Percentiles rank a stretch among this genome's conserved stretches.
Conservation (phyloP, 2,888 invertebrate genomes). For the Hydroisotoma schaefferi region DNA sequence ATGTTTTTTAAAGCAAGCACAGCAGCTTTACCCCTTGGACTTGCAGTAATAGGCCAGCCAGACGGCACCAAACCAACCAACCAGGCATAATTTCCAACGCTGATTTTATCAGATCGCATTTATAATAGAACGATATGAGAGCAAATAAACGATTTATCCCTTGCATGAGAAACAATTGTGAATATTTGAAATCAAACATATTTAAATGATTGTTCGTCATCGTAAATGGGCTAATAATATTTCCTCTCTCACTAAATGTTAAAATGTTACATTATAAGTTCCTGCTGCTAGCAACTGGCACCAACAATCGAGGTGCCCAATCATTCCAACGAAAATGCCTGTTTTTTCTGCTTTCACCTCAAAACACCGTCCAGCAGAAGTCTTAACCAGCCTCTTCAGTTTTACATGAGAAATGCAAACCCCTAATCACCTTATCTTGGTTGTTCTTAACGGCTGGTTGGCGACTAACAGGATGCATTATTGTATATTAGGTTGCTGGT, state of each 20-base stretch:
- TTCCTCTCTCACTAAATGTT: too few species aligned
- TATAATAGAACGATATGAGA: not conserved
- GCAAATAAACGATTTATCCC: not conserved
- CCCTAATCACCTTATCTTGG: not conserved
- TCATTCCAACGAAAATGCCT: not conserved
- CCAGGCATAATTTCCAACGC: not conserved
- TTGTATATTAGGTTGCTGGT: too few species aligned
- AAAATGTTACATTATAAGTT: not conserved
- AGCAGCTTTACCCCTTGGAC: too few species aligned
- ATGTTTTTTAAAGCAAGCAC: too few species aligned
- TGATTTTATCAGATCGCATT: conserved; percentile 5
- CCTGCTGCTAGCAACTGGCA: not conserved
- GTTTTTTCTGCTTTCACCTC: not conserved
- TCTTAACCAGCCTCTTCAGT: not conserved
- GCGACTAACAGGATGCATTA: conserved; percentile 16
- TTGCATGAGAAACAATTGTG: not conserved
- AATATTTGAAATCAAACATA: not conserved
- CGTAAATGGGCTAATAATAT: too few species aligned
- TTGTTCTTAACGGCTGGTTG: conserved; percentile 9
- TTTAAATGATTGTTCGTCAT: conserved; percentile 1
- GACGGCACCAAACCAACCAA: not conserved
- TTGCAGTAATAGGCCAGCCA: too few species aligned
- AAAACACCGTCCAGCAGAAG: not conserved
- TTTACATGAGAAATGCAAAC: not conserved
- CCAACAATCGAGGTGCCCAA: not conserved